Conservation (phyloP, 2,113 vertebrate genomes). For the Nothocercus julius region DNA sequence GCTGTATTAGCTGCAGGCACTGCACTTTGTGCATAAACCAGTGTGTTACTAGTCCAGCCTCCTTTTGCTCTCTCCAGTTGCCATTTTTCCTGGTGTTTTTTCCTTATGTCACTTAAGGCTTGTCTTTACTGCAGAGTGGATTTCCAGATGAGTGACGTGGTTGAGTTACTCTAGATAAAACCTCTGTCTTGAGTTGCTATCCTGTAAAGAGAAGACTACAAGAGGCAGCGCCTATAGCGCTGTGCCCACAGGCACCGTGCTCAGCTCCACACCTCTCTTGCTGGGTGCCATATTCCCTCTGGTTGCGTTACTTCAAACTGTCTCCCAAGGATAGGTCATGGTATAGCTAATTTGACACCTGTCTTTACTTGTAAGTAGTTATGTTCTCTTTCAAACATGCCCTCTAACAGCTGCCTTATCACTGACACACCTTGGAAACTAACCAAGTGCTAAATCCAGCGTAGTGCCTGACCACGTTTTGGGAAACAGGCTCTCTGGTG, state of each 20-base stretch:
- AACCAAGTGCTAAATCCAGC: not conserved
- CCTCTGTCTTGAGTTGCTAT: not conserved
- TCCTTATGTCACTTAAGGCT: not conserved
- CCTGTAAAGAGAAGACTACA: not conserved
- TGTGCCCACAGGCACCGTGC: not conserved
- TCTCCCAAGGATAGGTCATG: not conserved
- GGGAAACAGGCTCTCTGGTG: constrained; percentile 39
- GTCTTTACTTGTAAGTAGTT: constrained; percentile 25
- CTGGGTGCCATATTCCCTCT: not conserved
- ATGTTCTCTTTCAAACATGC: not conserved
- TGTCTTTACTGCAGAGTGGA: not conserved
- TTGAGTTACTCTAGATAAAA: not conserved
- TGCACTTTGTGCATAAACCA: not conserved
- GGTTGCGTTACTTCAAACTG: not conserved
- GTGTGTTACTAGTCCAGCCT: not conserved
- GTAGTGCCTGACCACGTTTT: not conserved
- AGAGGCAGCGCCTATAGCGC: not conserved
- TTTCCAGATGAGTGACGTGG: not conserved
- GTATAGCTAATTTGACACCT: constrained; percentile 29
- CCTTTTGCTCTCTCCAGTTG: not conserved
- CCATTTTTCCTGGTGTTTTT: not conserved
- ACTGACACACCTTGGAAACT: constrained; percentile 20
- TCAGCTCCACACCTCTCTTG: not conserved
- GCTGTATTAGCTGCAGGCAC: not conserved
- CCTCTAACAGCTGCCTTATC: constrained; percentile 47